Evolutionary conservation across 2,888 invertebrate genomes (phyloP), one percentile per base, ranked within the genome.

Genomic region (Ectemnius cavifrons): DNA sequence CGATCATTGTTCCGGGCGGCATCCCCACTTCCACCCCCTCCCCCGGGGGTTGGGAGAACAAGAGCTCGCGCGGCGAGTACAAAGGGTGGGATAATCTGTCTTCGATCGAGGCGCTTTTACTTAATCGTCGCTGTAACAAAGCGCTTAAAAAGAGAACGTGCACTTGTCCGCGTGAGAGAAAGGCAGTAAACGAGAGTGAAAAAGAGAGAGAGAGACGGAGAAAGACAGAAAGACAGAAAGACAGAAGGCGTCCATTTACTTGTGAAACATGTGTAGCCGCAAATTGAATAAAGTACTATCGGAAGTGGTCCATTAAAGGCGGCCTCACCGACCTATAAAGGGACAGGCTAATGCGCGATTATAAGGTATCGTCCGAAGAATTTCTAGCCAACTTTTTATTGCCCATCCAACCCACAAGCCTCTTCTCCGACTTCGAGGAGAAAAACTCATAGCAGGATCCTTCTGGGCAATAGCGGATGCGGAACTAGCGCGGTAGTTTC

Each of bases 21-120:
- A 14, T 16, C 27, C 23, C 23, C 68, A 45, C 68, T 37, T 37
- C 11, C 6, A 23, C 8, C 11, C 37, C 37, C 8, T 1, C 8
- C 1, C n/a, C n/a, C n/a, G n/a, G n/a, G n/a, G n/a, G n/a, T n/a
- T n/a, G 37, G 37, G 37, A 37, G 37, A 37, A 37, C 37, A 37
- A 37, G 37, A 37, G 37, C 37, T 6, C 37, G 37, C 5, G 37
- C 37, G 37, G 37, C 67, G 61, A 61, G 56, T 71, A 57, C 62
- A 28, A 37, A 37, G 37, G 37, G 37, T 37, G 8, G 8, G 37
- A 37, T 37, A 37, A 28, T 61, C 27, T 60, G 46, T 71, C 67
- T 57, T 68, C 67, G 60, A 56, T 71, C 60, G 67, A 66, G 27
- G 66, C 28, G 13, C 49, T 59, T 52, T 28, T 59, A 49, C 52